These are phyloP conservation scores for Eristalis arbustorum DNA, from an alignment of 2,888 invertebrate genomes.

Conservation along the genomic window DNA sequence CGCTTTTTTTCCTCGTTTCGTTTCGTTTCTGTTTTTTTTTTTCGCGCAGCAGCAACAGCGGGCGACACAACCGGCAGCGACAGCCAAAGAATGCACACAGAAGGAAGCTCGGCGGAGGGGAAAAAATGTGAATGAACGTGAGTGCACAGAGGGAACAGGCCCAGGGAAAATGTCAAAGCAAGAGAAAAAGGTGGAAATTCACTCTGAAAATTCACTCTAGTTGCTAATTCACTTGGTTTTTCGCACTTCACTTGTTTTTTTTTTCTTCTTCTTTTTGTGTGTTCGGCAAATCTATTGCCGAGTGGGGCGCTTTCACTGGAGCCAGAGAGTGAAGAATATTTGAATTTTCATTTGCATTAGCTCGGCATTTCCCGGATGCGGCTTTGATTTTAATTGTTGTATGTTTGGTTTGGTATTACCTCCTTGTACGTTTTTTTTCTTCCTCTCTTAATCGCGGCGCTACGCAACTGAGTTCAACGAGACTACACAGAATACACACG, in stretches of 20 bases:
- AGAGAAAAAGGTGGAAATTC: slow-evolving; percentile 47
- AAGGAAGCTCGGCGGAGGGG: slow-evolving; percentile 52
- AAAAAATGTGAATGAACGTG: slow-evolving; percentile 69
- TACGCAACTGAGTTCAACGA: slow-evolving; percentile 54
- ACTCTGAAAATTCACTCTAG: slow-evolving; percentile 54
- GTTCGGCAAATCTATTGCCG: slow-evolving; percentile 1
- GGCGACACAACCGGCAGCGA: slow-evolving; percentile 58
- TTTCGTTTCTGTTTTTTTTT: slow-evolving; percentile 14
- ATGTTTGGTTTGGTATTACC: background rate
- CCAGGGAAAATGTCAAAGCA: slow-evolving; percentile 68
- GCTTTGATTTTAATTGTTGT: background rate
- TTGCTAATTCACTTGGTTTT: slow-evolving; percentile 48
- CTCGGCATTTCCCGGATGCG: background rate
- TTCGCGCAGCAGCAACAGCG: slow-evolving; percentile 68
- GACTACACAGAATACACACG: slow-evolving; percentile 52
- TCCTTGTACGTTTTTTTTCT: slow-evolving; percentile 4
- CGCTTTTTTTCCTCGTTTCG: slow-evolving; percentile 5
- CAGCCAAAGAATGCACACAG: slow-evolving; percentile 60
- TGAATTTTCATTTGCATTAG: background rate
- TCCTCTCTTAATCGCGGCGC: slow-evolving; percentile 24
- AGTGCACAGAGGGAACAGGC: slow-evolving; percentile 61
- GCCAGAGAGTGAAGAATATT: background rate
- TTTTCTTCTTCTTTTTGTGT: too few relatives aligned
- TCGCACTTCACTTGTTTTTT: slow-evolving; percentile 57
- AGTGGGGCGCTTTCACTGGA: background rate